Evolutionary conservation across 2,113 vertebrate species (phyloP).

Genomic region (Prionailurus bengalensis): DNA sequence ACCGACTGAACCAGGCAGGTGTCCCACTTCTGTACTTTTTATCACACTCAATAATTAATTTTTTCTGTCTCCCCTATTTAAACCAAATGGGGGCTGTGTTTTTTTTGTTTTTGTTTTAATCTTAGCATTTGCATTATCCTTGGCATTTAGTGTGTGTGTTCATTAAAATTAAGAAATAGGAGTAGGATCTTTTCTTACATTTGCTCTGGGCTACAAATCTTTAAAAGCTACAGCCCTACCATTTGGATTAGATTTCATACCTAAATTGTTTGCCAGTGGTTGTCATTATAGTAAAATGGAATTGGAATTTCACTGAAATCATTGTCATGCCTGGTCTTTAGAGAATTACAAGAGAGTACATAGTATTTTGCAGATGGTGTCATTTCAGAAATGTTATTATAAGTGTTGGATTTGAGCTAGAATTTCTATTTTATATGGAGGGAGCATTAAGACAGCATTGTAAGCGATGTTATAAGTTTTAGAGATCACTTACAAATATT

Average conservation of each 20-base stretch:
- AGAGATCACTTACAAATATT: constrained; percentile 1
- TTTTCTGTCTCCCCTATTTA: background rate
- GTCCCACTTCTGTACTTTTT: background rate
- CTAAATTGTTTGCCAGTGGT: background rate
- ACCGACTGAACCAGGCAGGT: background rate
- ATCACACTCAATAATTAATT: background rate
- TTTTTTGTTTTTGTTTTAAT: background rate
- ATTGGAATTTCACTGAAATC: background rate
- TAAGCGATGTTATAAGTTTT: background rate
- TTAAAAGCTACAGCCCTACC: background rate
- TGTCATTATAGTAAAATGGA: background rate
- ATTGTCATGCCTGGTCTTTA: background rate
- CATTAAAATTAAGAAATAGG: background rate
- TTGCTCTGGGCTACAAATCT: background rate
- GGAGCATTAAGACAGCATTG: background rate
- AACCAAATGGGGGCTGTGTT: background rate
- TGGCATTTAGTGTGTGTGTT: background rate
- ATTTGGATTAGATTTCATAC: background rate
- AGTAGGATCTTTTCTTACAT: background rate
- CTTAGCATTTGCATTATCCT: background rate
- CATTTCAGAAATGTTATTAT: background rate
- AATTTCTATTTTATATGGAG: constrained; percentile 31
- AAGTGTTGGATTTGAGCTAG: background rate
- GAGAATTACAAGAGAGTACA: background rate
- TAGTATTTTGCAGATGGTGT: background rate